Conservation (phyloP, 2,797 vertebrate species). For the Darevskia nairensis region DNA sequence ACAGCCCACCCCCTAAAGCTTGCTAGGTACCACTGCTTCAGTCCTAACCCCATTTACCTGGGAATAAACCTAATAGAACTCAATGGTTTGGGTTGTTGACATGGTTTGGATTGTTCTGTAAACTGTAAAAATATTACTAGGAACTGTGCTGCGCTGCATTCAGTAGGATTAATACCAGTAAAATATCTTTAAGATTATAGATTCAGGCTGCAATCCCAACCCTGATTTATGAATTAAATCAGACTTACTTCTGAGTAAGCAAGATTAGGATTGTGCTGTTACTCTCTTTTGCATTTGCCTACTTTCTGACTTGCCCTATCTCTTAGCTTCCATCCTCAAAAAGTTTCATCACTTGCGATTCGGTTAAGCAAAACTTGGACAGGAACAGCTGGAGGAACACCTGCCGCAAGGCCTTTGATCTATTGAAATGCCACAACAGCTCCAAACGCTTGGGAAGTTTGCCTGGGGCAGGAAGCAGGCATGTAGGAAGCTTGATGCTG, state of each 20-base stretch:
- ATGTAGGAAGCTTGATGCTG: neutral
- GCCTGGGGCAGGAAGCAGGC: slow-evolving; percentile 21
- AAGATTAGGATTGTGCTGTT: neutral
- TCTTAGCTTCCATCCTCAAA: neutral
- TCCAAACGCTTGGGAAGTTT: slow-evolving; percentile 42
- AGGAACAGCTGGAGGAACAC: slow-evolving; percentile 58
- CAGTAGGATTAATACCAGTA: neutral
- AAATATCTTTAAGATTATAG: neutral
- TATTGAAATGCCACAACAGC: slow-evolving; percentile 7
- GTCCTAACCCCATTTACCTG: too few relatives aligned
- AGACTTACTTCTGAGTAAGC: too few relatives aligned
- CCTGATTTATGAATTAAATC: neutral
- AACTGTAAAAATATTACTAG: neutral
- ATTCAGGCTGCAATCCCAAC: too few relatives aligned
- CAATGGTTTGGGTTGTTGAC: neutral
- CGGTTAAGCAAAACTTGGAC: slow-evolving; percentile 46
- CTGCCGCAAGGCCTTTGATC: slow-evolving; percentile 62
- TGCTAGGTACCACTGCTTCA: too few relatives aligned
- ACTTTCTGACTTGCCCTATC: slow-evolving; percentile 11
- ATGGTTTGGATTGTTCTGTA: neutral
- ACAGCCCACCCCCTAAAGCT: neutral
- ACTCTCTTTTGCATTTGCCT: neutral
- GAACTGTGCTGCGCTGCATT: neutral
- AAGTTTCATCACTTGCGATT: slow-evolving; percentile 24
- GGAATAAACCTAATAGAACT: too few relatives aligned